Evolutionary conservation across 30 jellyfish, hydroid and myxozoan species (phyloP).

Genomic region (Aurelia aurita complex sp. Pacific): DNA sequence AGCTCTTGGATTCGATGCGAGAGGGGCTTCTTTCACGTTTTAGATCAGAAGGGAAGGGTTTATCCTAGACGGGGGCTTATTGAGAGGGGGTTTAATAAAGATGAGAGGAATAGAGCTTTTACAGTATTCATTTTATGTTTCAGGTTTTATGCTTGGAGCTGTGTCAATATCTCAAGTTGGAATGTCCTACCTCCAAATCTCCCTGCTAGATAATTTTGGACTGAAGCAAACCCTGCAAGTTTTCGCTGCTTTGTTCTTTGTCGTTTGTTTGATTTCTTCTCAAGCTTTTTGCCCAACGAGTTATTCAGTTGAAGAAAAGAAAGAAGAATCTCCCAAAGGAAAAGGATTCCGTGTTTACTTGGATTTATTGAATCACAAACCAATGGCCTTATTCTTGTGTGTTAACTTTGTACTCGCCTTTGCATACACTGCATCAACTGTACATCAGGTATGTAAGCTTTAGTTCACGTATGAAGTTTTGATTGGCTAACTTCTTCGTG

Average conservation of each 20-base stretch:
- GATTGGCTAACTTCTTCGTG: too few relatives aligned
- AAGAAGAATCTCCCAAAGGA: background rate
- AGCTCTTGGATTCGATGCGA: too few relatives aligned
- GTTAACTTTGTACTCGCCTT: background rate
- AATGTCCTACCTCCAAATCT: constrained; percentile 5
- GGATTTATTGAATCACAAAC: constrained; percentile 4
- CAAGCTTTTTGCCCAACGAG: constrained; percentile 25
- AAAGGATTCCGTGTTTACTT: constrained; percentile 2
- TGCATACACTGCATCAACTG: constrained; percentile 31
- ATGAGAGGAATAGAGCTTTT: too few relatives aligned
- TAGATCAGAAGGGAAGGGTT: too few relatives aligned
- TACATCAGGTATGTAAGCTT: constrained; percentile 45
- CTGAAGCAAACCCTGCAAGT: constrained; percentile 31
- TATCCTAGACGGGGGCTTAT: too few relatives aligned
- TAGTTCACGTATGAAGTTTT: too few relatives aligned
- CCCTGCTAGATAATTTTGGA: constrained; percentile 12
- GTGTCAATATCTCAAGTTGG: constrained; percentile 21
- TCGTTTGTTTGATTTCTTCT: constrained; percentile 26
- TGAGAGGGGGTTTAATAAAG: too few relatives aligned
- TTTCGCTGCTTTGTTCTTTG: constrained; percentile 15
- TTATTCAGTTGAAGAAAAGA: background rate
- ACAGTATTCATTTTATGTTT: background rate
- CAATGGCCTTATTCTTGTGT: constrained; percentile 6
- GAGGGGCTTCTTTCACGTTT: too few relatives aligned
- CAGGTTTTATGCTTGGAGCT: constrained; percentile 37